Evolutionary conservation across 2,113 vertebrate genomes (phyloP), one percentile per base, ranked within the genome.

Genomic region (Porphyrio hochstetteri): DNA sequence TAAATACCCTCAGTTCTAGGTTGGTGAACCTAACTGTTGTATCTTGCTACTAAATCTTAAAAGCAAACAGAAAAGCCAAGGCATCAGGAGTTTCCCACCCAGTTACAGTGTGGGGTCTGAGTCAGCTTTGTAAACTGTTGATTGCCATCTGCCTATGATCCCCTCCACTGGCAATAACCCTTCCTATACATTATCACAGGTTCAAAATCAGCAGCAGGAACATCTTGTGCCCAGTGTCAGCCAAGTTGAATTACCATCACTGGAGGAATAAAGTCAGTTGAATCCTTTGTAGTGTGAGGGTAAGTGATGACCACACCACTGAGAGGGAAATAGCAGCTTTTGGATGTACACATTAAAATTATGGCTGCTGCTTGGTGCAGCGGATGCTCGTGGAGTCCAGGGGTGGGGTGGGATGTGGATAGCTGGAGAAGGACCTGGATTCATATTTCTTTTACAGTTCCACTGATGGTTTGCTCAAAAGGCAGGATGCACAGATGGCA

Each of bases 311-410:
- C 27, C 31, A 40, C 38, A 40, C 20, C n/a, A 11, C 40, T 35
- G 17, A 72, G 38, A 18, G 70, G 55, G 16, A 77, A 72, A 9
- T 10, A 82, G 35, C 14, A 52, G 25, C 17, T 87, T 76, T 75
- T 72, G 75, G 18, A 10, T 57, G 35, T 23, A 46, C 15, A 13
- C 0, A 0, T 74, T 36, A 74, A 27, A 8, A 16, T 56, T 48
- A n/a, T 0, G 1, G 14, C 18, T 57, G 69, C 48, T 72, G 35
- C 53, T 48, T 53, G 50, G 50, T 69, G 24, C 33, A 48, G 27
- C 0, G 0, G 44, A 29, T 60, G 44, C 35, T 60, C 44, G 5
- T 3, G 2, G 23, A 50, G 17, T 63, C 40, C 28, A 4, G 61
- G 65, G 4, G 3, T 59, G 15, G 50, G 46, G 55, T 61, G 35